A percentile compares a stretch with the other conserved stretches of the same genome.
phyloP scores from a whole-genome alignment of 1,140 invertebrate genomes.

The Caenorhabditis inopinata region DNA sequence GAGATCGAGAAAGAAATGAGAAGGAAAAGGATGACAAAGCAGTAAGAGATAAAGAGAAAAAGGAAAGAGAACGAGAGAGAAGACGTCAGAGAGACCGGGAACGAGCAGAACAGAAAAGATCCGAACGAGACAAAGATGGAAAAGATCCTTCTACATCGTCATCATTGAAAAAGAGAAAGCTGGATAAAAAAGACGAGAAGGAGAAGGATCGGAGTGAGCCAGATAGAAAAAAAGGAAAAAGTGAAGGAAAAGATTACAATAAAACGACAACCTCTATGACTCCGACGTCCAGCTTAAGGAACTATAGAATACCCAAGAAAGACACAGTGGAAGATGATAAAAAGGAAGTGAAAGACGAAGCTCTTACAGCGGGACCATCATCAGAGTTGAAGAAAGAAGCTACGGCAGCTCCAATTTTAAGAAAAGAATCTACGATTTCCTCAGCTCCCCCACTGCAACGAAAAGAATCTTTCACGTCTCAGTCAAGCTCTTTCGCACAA shows the following conservation, averaged over 20 bases:
- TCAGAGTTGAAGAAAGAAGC: not conserved
- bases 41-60: not conserved
- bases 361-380: not conserved
- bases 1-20: not conserved
- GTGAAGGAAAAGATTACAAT: not conserved
- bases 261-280: not conserved
- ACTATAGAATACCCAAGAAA: not conserved
- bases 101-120: not conserved
- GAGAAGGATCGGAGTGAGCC: not conserved
- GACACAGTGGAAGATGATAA: not conserved
- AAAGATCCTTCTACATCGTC: not conserved
- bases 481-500: not conserved
- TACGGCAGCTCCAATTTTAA: not conserved
- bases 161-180: not conserved
- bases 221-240: not conserved
- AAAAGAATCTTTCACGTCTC: not conserved
- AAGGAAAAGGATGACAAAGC: not conserved
- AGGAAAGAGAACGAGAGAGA: not conserved
- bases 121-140: not conserved
- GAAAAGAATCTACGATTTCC: not conserved
- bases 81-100: not conserved
- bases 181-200: not conserved
- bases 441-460: not conserved
- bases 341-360: not conserved
- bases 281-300: not conserved